Evolutionary conservation across 1,140 invertebrate genomes (phyloP).

Genomic region (Samia ricini): DNA sequence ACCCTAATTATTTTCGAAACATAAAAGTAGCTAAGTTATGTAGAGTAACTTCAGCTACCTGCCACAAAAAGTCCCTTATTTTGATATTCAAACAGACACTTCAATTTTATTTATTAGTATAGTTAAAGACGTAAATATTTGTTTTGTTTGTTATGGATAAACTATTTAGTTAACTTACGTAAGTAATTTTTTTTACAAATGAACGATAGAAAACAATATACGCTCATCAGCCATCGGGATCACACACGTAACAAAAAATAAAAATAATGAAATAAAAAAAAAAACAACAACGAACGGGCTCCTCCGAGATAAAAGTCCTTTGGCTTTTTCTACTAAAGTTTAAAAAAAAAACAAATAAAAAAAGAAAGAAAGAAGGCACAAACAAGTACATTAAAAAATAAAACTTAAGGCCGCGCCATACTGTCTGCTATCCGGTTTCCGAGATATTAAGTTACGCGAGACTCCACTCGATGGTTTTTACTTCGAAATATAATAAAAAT

Average conservation of each 20-base stretch:
- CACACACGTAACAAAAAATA: slow-evolving; percentile 68
- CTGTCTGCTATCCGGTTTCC: slow-evolving; percentile 75
- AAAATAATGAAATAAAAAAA: slow-evolving; percentile 51
- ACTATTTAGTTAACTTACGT: too few relatives aligned
- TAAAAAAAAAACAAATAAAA: slow-evolving; percentile 49
- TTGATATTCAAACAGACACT: too few relatives aligned
- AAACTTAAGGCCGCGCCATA: slow-evolving; percentile 72
- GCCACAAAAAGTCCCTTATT: too few relatives aligned
- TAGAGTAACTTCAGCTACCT: too few relatives aligned
- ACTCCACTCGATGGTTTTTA: slow-evolving; percentile 50
- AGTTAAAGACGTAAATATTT: too few relatives aligned
- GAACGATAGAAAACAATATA: not conserved
- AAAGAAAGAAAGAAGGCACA: too few relatives aligned
- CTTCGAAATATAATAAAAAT: slow-evolving; percentile 50
- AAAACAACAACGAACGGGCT: slow-evolving; percentile 12
- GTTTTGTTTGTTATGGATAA: too few relatives aligned
- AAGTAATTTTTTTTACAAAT: not conserved
- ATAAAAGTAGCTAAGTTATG: too few relatives aligned
- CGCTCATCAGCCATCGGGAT: slow-evolving; percentile 27
- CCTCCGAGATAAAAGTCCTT: slow-evolving; percentile 64
- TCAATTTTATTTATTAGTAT: too few relatives aligned
- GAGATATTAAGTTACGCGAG: slow-evolving; percentile 64
- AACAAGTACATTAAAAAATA: slow-evolving; percentile 62
- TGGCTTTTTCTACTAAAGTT: slow-evolving; percentile 35
- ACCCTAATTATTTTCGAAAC: too few relatives aligned